These are phyloP conservation scores for Hydrocynus forskahlii DNA, from an alignment of 2,797 vertebrate genomes.

Conservation along the genomic window DNA sequence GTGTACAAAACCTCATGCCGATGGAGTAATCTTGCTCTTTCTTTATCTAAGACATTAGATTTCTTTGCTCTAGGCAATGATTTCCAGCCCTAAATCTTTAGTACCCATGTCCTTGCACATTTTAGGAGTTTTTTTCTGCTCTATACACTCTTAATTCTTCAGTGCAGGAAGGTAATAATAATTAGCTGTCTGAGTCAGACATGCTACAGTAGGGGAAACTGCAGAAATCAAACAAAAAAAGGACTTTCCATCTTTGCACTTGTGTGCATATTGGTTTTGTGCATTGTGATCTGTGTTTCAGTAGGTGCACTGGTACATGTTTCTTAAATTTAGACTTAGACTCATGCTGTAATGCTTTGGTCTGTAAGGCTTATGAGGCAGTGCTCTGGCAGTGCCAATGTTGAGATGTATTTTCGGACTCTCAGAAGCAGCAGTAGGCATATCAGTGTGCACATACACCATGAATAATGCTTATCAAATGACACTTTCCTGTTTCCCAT, in stretches of 20 bases:
- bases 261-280: not conserved
- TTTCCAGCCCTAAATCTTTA: not conserved
- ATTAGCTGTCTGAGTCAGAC: too few species aligned
- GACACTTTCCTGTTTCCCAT: constrained; percentile 27
- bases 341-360: not conserved
- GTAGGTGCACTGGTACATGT: not conserved
- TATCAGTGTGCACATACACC: constrained; percentile 50
- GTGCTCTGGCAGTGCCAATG: not conserved
- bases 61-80: not conserved
- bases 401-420: constrained; percentile 5
- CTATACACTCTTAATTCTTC: too few species aligned
- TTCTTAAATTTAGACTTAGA: not conserved
- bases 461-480: constrained; percentile 57
- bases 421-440: not conserved
- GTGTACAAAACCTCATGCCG: not conserved
- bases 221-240: too few species aligned
- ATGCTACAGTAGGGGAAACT: too few species aligned
- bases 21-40: not conserved
- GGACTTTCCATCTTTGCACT: not conserved
- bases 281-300: not conserved
- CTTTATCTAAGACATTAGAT: not conserved
- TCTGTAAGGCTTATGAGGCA: not conserved
- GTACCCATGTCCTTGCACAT: not conserved
- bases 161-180: too few species aligned
- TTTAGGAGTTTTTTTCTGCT: not conserved